Percentiles rank a stretch among this genome's conserved stretches.
phyloP scores from a whole-genome alignment of 2,888 invertebrate species.

The Cephus runcator region DNA sequence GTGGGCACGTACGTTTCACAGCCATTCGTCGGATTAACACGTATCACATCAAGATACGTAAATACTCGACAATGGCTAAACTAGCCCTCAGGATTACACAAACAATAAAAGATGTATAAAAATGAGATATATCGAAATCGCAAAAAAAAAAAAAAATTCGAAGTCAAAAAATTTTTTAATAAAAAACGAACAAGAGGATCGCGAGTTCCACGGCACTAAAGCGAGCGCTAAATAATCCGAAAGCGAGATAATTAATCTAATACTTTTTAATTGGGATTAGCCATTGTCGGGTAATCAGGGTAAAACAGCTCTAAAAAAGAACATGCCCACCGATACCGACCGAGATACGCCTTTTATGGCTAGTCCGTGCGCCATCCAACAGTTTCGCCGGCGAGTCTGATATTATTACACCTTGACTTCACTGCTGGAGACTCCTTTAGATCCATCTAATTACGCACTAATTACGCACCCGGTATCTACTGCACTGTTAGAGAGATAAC shows the following conservation, averaged over 20 bases:
- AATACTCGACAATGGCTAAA: neutral
- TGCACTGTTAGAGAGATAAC: neutral
- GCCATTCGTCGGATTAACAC: neutral
- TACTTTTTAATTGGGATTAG: slow-evolving; percentile 29
- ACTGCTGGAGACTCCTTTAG: neutral
- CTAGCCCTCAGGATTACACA: neutral
- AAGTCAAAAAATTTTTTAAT: neutral
- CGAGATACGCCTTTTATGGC: slow-evolving; percentile 19
- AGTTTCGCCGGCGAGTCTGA: neutral
- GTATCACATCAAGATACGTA: neutral
- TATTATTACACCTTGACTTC: neutral
- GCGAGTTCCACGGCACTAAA: neutral
- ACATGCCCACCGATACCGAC: slow-evolving; percentile 19
- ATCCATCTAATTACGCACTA: neutral
- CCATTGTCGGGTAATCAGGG: slow-evolving; percentile 38
- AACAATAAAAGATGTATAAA: neutral
- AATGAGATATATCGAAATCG: neutral
- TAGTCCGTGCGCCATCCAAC: slow-evolving; percentile 15
- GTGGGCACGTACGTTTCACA: neutral
- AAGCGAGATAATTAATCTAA: slow-evolving; percentile 12
- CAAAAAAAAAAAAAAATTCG: neutral
- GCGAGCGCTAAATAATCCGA: slow-evolving; percentile 2
- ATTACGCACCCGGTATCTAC: neutral
- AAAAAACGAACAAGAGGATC: neutral
- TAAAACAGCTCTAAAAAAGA: slow-evolving; percentile 33